Percentiles rank a stretch among this genome's conserved stretches.
phyloP scores from a whole-genome alignment of 2,888 invertebrate genomes.

The Augochlorella aurata region DNA sequence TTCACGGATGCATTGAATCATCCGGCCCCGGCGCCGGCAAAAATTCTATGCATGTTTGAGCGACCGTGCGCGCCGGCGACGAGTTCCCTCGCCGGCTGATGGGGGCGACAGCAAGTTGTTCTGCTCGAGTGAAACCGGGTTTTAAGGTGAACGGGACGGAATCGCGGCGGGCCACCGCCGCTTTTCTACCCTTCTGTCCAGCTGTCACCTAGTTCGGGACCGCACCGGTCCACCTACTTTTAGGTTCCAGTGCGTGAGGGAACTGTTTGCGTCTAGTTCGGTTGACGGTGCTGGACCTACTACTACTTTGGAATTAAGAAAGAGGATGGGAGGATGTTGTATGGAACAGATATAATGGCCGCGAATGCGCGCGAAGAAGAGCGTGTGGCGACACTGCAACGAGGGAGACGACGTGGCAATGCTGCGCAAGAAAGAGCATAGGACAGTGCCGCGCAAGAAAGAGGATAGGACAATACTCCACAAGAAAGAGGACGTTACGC shows the following conservation, averaged over 20 bases:
- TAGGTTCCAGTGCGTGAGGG: background rate
- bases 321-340: no score
- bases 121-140: conserved; percentile 8
- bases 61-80: conserved; percentile 8
- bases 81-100: background rate
- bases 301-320: no score
- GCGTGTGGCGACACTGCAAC: no score
- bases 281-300: no score
- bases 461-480: no score
- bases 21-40: conserved; percentile 28
- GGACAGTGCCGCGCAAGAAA: no score
- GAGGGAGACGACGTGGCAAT: no score
- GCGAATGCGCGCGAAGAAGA: no score
- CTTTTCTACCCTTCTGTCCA: background rate
- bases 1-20: conserved; percentile 51
- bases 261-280: no score
- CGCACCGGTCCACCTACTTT: background rate
- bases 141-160: conserved; percentile 15
- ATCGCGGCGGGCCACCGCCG: background rate
- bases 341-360: no score
- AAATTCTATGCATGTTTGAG: conserved; percentile 58
- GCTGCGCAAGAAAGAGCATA: no score
- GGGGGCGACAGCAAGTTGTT: conserved; percentile 9
- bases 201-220: background rate
- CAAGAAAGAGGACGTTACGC: no score